These are phyloP conservation scores for Pachycephus smyrnensis DNA, from an alignment of 2,888 invertebrate genomes.

Conservation along the genomic window DNA sequence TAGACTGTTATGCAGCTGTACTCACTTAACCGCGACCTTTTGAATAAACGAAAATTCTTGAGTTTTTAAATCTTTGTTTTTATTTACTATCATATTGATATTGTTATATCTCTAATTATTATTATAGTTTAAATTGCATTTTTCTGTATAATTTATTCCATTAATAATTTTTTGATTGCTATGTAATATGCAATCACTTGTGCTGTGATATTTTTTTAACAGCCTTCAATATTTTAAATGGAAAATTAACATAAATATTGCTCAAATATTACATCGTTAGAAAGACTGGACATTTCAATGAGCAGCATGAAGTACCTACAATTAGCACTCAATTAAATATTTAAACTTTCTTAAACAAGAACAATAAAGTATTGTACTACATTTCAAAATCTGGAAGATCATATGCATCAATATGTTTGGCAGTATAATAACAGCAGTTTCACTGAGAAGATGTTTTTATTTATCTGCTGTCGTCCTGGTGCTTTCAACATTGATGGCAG, in stretches of 20 bases:
- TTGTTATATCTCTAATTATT: background rate
- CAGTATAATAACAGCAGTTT: conserved; percentile 45
- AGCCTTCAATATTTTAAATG: background rate
- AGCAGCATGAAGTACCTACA: background rate
- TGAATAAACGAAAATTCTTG: background rate
- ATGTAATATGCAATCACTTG: background rate
- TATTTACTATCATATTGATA: background rate
- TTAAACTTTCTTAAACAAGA: background rate
- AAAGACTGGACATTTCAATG: background rate
- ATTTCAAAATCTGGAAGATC: background rate
- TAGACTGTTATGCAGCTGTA: background rate
- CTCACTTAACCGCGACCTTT: background rate
- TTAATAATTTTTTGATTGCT: background rate
- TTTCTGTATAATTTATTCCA: background rate
- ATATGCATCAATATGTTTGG: conserved; percentile 34
- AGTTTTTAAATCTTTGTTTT: background rate
- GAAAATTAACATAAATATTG: background rate
- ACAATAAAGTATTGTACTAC: background rate
- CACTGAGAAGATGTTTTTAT: conserved; percentile 53
- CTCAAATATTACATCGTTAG: background rate
- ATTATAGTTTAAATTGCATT: background rate
- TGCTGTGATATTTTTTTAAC: background rate
- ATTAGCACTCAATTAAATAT: background rate
- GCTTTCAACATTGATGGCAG: conserved; percentile 55
- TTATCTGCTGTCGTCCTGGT: conserved; percentile 51